Percentiles rank a stretch among this genome's conserved stretches.
These are phyloP conservation scores for Mixornis gularis DNA, from an alignment of 2,113 vertebrate genomes.

Conservation along the genomic window DNA sequence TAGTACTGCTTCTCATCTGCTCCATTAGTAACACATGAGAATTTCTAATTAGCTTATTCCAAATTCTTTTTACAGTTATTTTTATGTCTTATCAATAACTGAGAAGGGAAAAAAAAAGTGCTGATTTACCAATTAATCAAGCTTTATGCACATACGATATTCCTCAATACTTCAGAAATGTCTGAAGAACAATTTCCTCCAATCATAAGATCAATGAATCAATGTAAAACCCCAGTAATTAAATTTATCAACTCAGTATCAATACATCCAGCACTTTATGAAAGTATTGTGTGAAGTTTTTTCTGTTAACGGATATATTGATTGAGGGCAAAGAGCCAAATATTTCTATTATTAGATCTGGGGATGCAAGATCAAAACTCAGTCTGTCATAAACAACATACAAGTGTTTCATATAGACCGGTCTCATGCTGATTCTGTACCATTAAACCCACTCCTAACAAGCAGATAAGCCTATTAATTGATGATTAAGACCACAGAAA, in stretches of 20 bases:
- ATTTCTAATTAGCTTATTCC: not conserved
- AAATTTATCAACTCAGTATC: conserved; percentile 55
- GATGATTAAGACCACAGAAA: conserved; percentile 69
- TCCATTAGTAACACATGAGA: not conserved
- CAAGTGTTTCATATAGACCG: conserved; percentile 56
- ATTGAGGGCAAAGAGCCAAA: conserved; percentile 63
- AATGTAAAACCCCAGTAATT: conserved; percentile 66
- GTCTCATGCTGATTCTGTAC: conserved; percentile 69
- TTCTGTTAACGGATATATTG: conserved; percentile 55
- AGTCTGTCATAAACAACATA: conserved; percentile 53
- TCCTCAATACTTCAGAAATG: conserved; percentile 58
- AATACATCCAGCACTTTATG: conserved; percentile 58
- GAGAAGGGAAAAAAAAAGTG: not conserved
- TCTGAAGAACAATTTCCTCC: conserved; percentile 55
- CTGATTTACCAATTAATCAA: conserved; percentile 64
- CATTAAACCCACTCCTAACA: conserved; percentile 61
- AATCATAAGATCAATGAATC: conserved; percentile 65
- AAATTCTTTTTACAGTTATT: not conserved
- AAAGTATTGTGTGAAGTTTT: conserved; percentile 60
- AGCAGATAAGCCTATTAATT: conserved; percentile 74
- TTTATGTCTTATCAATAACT: conserved; percentile 36
- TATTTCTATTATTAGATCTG: conserved; percentile 61
- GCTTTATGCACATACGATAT: conserved; percentile 38
- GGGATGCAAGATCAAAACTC: conserved; percentile 48
- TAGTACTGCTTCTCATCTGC: not conserved